Conservation (phyloP, 2,888 invertebrate species). For the Sisyra nigra region DNA sequence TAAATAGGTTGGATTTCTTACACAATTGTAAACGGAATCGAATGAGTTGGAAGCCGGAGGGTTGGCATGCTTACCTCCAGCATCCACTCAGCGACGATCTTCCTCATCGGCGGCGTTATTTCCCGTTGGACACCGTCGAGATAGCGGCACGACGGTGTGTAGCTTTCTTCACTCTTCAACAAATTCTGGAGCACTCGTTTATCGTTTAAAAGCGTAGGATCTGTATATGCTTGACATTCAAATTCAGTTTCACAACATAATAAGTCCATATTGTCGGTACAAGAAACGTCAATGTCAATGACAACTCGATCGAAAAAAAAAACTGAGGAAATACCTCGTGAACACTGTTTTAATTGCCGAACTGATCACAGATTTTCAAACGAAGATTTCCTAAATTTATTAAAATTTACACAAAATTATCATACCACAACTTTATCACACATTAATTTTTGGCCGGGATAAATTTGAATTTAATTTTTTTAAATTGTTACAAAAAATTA, state of each 20-base stretch:
- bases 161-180: constrained; percentile 71
- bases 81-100: constrained; percentile 93
- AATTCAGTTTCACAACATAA: constrained; percentile 24
- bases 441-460: no score
- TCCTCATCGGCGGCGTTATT: constrained; percentile 80
- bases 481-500: no score
- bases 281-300: not conserved
- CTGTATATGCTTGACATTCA: constrained; percentile 30
- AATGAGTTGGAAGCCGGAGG: constrained; percentile 12
- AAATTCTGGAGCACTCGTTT: constrained; percentile 65
- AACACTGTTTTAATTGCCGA: no score
- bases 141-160: constrained; percentile 58
- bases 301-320: no score
- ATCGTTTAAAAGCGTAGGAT: constrained; percentile 61
- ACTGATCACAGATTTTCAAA: no score
- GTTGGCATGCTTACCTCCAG: constrained; percentile 58
- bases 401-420: no score
- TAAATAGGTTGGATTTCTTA: not conserved
- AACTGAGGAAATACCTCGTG: no score
- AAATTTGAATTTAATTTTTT: no score
- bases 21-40: not conserved
- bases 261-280: constrained; percentile 21
- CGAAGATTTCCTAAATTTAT: no score
- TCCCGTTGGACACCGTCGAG: constrained; percentile 78
- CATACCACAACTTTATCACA: no score